Base-by-base conservation (phyloP, 2,888 invertebrate species). In the Dicranocentrus wangi region DNA sequence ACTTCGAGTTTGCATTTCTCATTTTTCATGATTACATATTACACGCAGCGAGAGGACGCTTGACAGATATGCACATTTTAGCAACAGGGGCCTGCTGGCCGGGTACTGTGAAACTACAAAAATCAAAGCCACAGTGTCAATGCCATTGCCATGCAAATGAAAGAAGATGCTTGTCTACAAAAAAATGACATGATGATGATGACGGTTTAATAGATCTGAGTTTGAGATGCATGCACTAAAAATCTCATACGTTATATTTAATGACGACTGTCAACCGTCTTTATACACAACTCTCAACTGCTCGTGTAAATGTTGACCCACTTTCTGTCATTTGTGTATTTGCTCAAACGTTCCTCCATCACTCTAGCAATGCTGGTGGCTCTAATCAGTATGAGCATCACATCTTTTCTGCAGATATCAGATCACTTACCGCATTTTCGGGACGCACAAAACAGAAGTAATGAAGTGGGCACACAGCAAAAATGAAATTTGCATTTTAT, bases 301-400 rank as follows among this genome's bases (percentile, higher is more conserved):
- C 58, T 70, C 82, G 82, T 82, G 78, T 79, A 78, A 58, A 75
- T 63, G 61, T 39, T 79, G 82, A 79, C 82, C 82, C 51, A 82
- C 82, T 79, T 82, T 65, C 63, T 78, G 63, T 43, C 72, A 63
- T 73, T 68, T 68, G 51, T 80, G 32, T 80, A 80, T 80, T 80
- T 80, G 43, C 68, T 80, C 66, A 73, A n/a, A 60, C 47, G 66
- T 58, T 10, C 43, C 43, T 19, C 47, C 28, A 70, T 39, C 60
- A 77, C 47, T 63, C 39, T n/a, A 47, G 47, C 10, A n/a, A 47
- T 47, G 47, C 47, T 75, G 1, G 53, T 23, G 27, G n/a, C n/a
- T n/a, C n/a, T 53, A 39, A 21, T 19, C 25, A 75, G 23, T 39
- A 15, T 55, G 65, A 55, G 51, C 25, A 75, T 69, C 68, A 76